Conservation (phyloP, 2,113 vertebrate genomes). For the Herpetotheres cachinnans region DNA sequence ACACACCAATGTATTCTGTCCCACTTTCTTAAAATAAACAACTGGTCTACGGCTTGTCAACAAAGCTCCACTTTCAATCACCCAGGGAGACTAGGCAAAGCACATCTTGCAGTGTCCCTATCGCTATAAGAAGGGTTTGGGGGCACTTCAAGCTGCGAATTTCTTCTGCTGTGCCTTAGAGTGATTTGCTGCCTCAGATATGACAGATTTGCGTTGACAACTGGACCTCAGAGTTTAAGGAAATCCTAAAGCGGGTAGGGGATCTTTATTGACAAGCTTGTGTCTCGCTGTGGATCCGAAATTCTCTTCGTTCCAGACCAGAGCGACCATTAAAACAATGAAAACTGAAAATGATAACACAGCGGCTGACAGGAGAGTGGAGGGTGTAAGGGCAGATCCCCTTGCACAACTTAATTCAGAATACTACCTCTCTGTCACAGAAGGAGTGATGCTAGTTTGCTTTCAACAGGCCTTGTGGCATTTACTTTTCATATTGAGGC, state of each 20-base stretch:
- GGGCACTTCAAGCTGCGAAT: conserved; percentile 18
- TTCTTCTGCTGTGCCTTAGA: conserved; percentile 41
- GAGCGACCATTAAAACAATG: neutral
- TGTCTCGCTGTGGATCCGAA: neutral
- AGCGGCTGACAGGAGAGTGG: neutral
- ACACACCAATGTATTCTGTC: neutral
- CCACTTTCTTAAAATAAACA: conserved; percentile 60
- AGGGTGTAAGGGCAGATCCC: neutral
- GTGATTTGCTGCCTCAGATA: conserved; percentile 25
- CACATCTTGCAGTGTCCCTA: neutral
- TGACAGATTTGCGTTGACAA: conserved; percentile 41
- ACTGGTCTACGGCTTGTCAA: conserved; percentile 27
- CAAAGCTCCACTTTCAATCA: conserved; percentile 34
- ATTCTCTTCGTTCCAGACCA: neutral
- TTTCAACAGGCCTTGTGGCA: neutral
- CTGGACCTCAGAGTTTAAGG: conserved; percentile 16
- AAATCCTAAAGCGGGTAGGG: neutral
- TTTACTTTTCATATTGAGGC: conserved; percentile 47
- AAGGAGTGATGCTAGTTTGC: neutral
- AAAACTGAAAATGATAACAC: neutral
- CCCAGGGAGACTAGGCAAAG: neutral
- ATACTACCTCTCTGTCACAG: neutral
- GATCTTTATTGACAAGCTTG: conserved; percentile 24
- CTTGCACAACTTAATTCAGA: conserved; percentile 3
- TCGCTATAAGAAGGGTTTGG: neutral